Evolutionary conservation across 2,888 invertebrate genomes (phyloP), one percentile per base, ranked within the genome.

Genomic region (Pharmacophagus antenor): DNA sequence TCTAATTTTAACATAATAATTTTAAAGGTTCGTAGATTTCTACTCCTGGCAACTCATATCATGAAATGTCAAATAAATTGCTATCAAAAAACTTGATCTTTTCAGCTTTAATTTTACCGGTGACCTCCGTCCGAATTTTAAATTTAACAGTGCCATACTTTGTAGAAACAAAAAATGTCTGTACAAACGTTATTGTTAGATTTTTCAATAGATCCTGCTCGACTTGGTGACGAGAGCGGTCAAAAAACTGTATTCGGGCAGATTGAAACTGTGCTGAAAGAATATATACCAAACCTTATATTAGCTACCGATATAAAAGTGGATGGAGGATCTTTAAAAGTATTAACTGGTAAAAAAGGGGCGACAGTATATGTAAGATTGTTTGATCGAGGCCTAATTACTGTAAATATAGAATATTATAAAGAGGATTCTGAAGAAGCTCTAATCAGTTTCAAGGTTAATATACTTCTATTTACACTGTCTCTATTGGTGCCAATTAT

Each of bases 371-470:
- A 94, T 27, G 91, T 95, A 48, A 92, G 96, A 76, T 92, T 95
- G 67, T 96, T 94, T 73, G 92, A 92, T 50, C 93, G 94, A 70
- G 96, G 96, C 58, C 88, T 96, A 67, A 92, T 96, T 60, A 96
- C 96, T 41, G 89, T 96, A 68, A 96, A 95, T 80, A 93, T 96
- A 73, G 97, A 97, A 77, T 96, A 95, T 87, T 96, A 93, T 79
- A 94, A 95, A 78, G 93, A 92, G 62, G 95, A 95, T 60, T 93
- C 93, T 65, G 95, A 95, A 73, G 94, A 94, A 66, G 93, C 95
- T 42, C 77, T 95, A 62, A 88, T 96, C 71, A 93, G 92, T 68
- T 94, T 94, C 84, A 95, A 96, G 93, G 96, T 96, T 93, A 85
- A 83, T 49, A 56, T 52, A 52, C 44, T 51, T 51, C 56, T 37